Percentiles rank a stretch among this genome's conserved stretches.
These are phyloP conservation scores for Zele albiditarsus DNA, from an alignment of 2,888 invertebrate genomes.

Conservation along the genomic window DNA sequence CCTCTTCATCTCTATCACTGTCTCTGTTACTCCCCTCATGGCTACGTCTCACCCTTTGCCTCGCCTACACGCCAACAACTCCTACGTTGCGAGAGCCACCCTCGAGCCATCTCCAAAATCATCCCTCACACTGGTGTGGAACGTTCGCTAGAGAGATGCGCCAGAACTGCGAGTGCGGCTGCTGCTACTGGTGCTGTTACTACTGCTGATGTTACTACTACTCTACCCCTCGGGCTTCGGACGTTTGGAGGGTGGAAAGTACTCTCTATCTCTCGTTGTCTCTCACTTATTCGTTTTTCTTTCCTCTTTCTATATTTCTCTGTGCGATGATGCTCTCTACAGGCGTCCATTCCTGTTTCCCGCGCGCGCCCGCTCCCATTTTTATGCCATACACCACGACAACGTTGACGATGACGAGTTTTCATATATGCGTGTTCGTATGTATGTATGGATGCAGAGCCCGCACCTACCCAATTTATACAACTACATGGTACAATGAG, in stretches of 20 bases:
- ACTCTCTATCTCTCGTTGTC: constrained; percentile 33
- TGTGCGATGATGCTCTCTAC: constrained; percentile 18
- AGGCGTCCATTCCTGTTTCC: neutral
- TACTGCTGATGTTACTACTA: constrained; percentile 11
- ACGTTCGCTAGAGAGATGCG: constrained; percentile 55
- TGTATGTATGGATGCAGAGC: neutral
- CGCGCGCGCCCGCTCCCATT: neutral
- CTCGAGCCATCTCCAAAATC: constrained; percentile 73
- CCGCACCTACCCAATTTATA: too few relatives aligned
- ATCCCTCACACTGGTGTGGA: constrained; percentile 68
- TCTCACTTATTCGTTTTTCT: constrained; percentile 34
- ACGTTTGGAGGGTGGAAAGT: constrained; percentile 47
- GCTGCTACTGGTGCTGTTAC: neutral
- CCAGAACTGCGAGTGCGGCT: neutral
- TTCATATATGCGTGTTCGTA: neutral
- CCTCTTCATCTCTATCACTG: constrained; percentile 26
- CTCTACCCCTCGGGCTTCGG: constrained; percentile 58
- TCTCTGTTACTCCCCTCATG: neutral
- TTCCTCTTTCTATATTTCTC: neutral
- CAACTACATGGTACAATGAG: constrained; percentile 44
- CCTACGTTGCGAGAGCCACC: constrained; percentile 67
- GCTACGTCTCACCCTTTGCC: constrained; percentile 39
- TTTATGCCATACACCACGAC: neutral
- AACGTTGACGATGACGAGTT: neutral
- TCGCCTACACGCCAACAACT: constrained; percentile 61